Percentiles rank a stretch among this genome's conserved stretches.
These are phyloP conservation scores for Rhopalosiphum nymphaeae DNA, from an alignment of 2,888 invertebrate species.

Conservation along the genomic window DNA sequence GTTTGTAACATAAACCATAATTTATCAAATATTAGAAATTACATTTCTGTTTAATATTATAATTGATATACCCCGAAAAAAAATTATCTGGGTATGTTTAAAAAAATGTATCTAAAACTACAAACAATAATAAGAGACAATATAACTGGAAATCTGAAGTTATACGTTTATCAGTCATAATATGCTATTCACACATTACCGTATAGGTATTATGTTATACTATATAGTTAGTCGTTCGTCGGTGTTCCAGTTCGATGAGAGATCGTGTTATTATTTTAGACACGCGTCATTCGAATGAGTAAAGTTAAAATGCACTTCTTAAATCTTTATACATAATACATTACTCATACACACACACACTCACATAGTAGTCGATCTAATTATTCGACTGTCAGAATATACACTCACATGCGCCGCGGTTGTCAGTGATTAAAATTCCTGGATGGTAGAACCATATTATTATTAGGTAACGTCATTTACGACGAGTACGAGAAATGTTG, in stretches of 20 bases:
- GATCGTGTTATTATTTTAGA: not conserved
- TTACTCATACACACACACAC: not conserved
- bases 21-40: no score
- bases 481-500: slow-evolving; percentile 1
- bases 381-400: not conserved
- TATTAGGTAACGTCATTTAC: slow-evolving; percentile 10
- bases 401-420: not conserved
- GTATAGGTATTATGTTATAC: not conserved
- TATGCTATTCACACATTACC: not conserved
- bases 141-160: not conserved
- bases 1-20: not conserved
- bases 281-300: not conserved
- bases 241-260: not conserved
- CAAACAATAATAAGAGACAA: not conserved
- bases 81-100: not conserved
- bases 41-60: no score
- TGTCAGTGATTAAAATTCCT: not conserved
- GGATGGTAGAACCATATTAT: slow-evolving; percentile 3
- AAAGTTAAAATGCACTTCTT: not conserved
- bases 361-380: not conserved
- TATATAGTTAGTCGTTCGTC: not conserved
- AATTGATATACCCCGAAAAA: no score
- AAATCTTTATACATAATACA: not conserved
- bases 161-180: not conserved
- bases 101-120: not conserved